Evolutionary conservation across 1,140 invertebrate genomes (phyloP), one percentile per base, ranked within the genome.

Genomic region (Drusus annulatus): DNA sequence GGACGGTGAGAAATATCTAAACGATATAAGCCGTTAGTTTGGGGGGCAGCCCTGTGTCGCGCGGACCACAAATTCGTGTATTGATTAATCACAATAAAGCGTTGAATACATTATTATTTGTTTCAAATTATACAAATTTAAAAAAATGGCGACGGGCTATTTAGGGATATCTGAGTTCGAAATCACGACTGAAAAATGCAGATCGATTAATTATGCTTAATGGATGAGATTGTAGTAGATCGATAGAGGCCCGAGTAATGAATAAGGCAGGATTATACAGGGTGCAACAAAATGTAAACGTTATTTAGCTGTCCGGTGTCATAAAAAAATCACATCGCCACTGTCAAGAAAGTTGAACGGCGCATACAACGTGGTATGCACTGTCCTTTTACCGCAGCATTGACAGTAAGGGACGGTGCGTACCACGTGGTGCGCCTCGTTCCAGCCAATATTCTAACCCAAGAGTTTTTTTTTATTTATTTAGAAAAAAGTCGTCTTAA

Each of bases 81-180:
- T 71, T 69, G 65, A 71, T 71, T 71, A 71, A 71, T 71, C 68
- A 65, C 21, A 51, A 71, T 51, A 71, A 71, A 71, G 68, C 23
- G 68, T n/a, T 6, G 45, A 71, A 51, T 51, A 51, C 36, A 45
- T 45, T 45, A 45, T 45, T 71, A 71, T 71, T 71, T 71, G 68
- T 51, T 71, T 71, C 6, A 71, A 71, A 71, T 71, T 71, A 71
- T n/a, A 71, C 36, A 71, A 51, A 50, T 69, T 19, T 51, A 17
- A 71, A 45, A 71, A 71, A 71, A 71, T 71, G 36, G 68, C 68
- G 17, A 1, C 68, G 16, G 7, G 36, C 68, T 45, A 50, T 71
- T 51, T 71, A 71, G n/a, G 68, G 45, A 19, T 13, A 50, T 50
- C 45, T 17, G 17, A 51, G 28, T 50, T 71, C n/a, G 28, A 50